Evolutionary conservation across 2,113 vertebrate species (phyloP).

Genomic region (Amazona guildingii): DNA sequence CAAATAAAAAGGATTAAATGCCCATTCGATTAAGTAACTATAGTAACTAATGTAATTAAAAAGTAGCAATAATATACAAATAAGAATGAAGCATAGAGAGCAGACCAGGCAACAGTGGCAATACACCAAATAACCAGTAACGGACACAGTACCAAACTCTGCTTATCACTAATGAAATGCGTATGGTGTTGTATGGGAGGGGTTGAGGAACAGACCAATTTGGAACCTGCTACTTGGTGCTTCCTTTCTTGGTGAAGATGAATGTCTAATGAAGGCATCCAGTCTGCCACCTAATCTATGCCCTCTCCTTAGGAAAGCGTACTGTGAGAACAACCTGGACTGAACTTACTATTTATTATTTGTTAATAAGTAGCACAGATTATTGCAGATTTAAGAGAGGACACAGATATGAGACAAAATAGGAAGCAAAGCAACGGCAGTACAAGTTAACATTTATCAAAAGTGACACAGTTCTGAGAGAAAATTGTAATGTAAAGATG

Average conservation of each 20-base stretch:
- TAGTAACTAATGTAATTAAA: background rate
- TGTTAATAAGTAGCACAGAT: rapidly evolving
- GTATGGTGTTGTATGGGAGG: background rate
- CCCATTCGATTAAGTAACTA: background rate
- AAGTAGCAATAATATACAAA: background rate
- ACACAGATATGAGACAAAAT: background rate
- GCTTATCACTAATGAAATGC: background rate
- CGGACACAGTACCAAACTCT: background rate
- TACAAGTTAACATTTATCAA: background rate
- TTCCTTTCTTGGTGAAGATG: background rate
- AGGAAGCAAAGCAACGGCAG: background rate
- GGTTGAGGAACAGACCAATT: background rate
- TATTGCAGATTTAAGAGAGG: background rate
- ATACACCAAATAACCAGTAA: background rate
- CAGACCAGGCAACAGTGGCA: background rate
- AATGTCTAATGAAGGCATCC: background rate
- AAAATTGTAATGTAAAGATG: background rate
- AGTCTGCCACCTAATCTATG: background rate
- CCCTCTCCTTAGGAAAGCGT: background rate
- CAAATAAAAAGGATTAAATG: background rate
- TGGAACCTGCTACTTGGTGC: background rate
- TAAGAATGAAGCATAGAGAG: background rate
- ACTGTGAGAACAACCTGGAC: background rate
- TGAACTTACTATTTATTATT: background rate
- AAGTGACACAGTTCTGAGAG: background rate